Percentiles rank a stretch among this genome's conserved stretches.
Evolutionary conservation across 2,888 invertebrate genomes (phyloP).

Genomic region (Drosophila mulleri): DNA sequence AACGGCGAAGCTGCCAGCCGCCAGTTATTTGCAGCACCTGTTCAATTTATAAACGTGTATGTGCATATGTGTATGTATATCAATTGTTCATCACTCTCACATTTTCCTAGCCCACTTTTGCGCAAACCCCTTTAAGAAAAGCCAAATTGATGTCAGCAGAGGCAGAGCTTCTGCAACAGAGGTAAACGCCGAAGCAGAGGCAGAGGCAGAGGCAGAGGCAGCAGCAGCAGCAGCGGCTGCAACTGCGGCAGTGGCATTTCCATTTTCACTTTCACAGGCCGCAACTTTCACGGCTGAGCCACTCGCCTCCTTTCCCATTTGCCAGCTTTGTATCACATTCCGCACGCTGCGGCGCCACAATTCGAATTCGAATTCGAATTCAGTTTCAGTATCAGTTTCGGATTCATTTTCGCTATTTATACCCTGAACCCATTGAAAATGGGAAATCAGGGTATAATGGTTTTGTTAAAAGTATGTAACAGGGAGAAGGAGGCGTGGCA

Average conservation of each 20-base stretch:
- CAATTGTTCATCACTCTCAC: slow-evolving; percentile 43
- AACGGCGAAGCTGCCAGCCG: slow-evolving; percentile 28
- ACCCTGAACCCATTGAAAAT: no score
- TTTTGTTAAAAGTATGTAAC: no score
- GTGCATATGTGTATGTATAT: background rate
- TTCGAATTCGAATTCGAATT: no score
- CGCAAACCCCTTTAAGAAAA: background rate
- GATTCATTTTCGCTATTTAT: slow-evolving; percentile 47
- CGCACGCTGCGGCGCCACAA: slow-evolving; percentile 36
- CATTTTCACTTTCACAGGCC: slow-evolving; percentile 68
- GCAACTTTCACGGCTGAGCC: slow-evolving; percentile 54
- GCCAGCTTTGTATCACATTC: slow-evolving; percentile 59
- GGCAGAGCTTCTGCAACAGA: background rate
- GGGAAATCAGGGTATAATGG: no score
- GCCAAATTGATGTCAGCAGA: slow-evolving; percentile 65
- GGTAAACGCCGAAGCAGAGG: background rate
- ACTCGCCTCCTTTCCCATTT: slow-evolving; percentile 31
- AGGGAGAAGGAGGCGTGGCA: no score
- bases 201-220: background rate
- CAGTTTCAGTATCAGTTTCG: slow-evolving; percentile 47
- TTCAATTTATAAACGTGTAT: slow-evolving; percentile 10
- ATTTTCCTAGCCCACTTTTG: slow-evolving; percentile 16
- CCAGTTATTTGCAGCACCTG: slow-evolving; percentile 41
- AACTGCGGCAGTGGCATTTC: slow-evolving; percentile 34
- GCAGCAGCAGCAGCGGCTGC: background rate